Evolutionary conservation across 2,113 vertebrate genomes (phyloP), one percentile per base, ranked within the genome.

Genomic region (Toxotes chatareus): DNA sequence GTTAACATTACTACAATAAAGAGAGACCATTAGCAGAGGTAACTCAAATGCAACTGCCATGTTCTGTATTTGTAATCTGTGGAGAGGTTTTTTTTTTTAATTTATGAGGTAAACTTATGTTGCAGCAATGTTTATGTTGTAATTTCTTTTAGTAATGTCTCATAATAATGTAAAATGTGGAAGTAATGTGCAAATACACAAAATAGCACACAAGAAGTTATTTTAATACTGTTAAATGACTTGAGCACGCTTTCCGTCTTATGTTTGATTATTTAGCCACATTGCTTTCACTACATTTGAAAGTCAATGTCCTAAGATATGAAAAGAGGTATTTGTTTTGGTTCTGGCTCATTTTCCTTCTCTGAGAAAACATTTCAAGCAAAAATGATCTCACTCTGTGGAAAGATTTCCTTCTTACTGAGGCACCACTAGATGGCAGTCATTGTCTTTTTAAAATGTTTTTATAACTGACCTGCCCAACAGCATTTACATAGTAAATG

Each of bases 381-480:
- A 40, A 42, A 36, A n/a, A 3, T 23, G 12, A 47, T 7, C 21
- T 31, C 38, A 40, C 4, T 16, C 49, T 16, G n/a, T 51, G 4
- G 10, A 23, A 40, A 38, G 5, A 2, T 6, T 17, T 75, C 3
- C 7, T 19, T 10, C 67, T 40, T 2, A 27, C 21, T 1, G 17
- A 79, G 6, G 1, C 23, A 42, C 86, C 90, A 80, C 88, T 85
- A 91, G 92, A 69, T 87, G 88, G 84, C 91, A 76, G 62, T 76
- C 68, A 7, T 10, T n/a, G 34, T 31, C 76, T 64, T 56, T 14
- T 11, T 27, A 27, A 27, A 27, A 27, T 27, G 27, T 27, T 27
- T 27, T 27, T 27, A 27, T 27, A 14, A 60, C 31, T 3, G n/a
- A 44, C 8, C 16, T 1, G 19, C 4, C 5, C 0, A 5, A 1